Percentiles rank a stretch among this genome's conserved stretches.
Evolutionary conservation across 2,113 vertebrate genomes (phyloP).

Genomic region (Myodes glareolus): DNA sequence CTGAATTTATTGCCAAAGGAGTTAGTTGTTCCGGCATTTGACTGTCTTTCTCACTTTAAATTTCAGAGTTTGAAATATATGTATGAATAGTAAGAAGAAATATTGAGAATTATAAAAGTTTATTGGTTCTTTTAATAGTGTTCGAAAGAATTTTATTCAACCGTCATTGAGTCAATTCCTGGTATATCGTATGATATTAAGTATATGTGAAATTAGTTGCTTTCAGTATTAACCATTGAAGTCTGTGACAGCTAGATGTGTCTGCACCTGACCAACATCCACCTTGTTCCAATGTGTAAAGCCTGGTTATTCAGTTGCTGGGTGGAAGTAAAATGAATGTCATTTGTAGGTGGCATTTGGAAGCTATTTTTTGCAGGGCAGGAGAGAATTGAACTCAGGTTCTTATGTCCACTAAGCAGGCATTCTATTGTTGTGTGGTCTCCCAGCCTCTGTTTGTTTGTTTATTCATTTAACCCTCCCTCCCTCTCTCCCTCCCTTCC

Average conservation of each 20-base stretch:
- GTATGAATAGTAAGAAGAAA: neutral
- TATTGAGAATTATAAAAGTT: slow-evolving; percentile 47
- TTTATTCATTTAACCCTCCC: too few relatives aligned
- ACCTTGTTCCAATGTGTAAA: neutral
- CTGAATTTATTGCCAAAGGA: neutral
- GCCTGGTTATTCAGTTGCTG: neutral
- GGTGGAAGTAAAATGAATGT: neutral
- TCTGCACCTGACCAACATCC: neutral
- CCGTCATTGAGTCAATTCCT: neutral
- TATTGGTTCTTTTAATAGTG: neutral
- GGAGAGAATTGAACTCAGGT: neutral
- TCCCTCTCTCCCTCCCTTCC: too few relatives aligned
- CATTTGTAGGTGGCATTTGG: neutral
- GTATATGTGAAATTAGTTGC: neutral
- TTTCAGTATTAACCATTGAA: neutral
- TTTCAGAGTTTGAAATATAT: slow-evolving; percentile 53
- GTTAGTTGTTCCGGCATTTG: neutral
- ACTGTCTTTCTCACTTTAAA: neutral
- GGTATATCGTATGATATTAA: neutral
- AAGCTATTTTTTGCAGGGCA: neutral
- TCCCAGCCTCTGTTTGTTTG: neutral
- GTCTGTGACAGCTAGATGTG: slow-evolving; percentile 10
- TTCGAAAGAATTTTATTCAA: slow-evolving; percentile 45
- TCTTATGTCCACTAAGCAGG: neutral
- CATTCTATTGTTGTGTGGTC: too few relatives aligned